Base-by-base conservation (phyloP, 2,113 vertebrate genomes). In the Larimichthys polyactis region DNA sequence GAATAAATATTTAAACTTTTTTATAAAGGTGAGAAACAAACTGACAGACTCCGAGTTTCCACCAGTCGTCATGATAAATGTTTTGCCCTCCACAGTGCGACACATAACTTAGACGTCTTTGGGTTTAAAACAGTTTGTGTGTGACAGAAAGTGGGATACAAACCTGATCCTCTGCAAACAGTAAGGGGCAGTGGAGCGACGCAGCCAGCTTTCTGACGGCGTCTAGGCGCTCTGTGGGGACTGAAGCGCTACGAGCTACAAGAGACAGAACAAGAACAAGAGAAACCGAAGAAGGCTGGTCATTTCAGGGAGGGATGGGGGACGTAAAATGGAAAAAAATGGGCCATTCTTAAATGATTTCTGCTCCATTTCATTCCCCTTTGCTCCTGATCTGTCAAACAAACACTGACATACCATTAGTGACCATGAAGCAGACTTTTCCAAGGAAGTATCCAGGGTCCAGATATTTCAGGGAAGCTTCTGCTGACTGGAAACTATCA, bases 391-490 rank as follows among this genome's bases (percentile, higher is more conserved):
- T 55, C 24, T 71, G 15, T 12, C 6, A 40, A 59, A 52, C 7
- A 54, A 80, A 63, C 10, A 51, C 43, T 43, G 9, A 55, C 1
- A 4, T 91, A 96, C 95, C 95, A 48, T 91, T 92, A 11, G 94
- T 95, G 52, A 94, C 95, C 88, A 96, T 71, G 82, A 96, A 95
- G 86, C 94, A 95, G 66, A 94, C 93, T 89, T 96, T 96, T 68
- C 95, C 95, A 20, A 95, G 91, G 75, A 95, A 96, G 87, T 93
- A 96, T 58, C 90, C 90, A 12, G 90, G 81, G 19, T 93, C 94
- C 83, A 96, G 75, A 87, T 93, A 85, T 78, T 89, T 91, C 36
- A 95, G 67, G 14, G 93, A 95, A 40, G 75, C 81, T 84, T 95
- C 90, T 70, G 90, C 86, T 69, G 91, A 94, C 58, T 90, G 87